A percentile compares a stretch with the other conserved stretches of the same genome.
These are phyloP conservation scores for Cathartes aura DNA, from an alignment of 2,113 vertebrate species.

Conservation along the genomic window DNA sequence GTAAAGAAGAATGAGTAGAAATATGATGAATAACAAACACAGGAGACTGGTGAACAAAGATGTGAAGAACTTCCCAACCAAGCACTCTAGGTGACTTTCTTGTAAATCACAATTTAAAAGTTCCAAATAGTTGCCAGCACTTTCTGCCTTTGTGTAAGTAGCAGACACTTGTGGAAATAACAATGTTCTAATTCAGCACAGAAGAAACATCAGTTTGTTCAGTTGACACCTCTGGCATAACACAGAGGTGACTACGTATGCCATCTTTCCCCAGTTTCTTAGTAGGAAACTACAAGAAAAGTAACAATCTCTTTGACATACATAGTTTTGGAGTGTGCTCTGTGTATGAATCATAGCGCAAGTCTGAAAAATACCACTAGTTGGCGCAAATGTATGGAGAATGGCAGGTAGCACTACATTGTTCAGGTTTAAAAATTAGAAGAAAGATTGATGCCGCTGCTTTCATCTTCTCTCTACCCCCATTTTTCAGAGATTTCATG, in stretches of 20 bases:
- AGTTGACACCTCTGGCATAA: not conserved
- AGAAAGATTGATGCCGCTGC: not conserved
- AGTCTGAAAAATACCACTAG: not conserved
- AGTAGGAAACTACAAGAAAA: not conserved
- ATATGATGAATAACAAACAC: not conserved
- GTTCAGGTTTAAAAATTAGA: not conserved
- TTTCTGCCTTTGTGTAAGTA: not conserved
- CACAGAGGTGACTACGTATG: not conserved
- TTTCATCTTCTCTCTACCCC: not conserved
- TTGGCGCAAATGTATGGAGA: not conserved
- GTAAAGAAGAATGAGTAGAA: not conserved
- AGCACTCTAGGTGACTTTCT: not conserved
- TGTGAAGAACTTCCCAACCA: not conserved
- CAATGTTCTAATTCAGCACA: not conserved
- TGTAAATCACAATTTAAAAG: not conserved
- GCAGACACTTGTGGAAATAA: not conserved
- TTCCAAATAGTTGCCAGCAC: not conserved
- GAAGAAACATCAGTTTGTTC: not conserved
- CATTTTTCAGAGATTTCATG: not conserved
- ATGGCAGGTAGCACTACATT: not conserved
- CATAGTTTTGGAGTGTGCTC: not conserved
- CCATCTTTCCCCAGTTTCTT: not conserved
- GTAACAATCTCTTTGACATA: not conserved
- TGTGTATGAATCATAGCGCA: not conserved
- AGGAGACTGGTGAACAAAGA: not conserved